Evolutionary conservation across 2,888 invertebrate genomes (phyloP).

Genomic region (Galerucella pusilla): DNA sequence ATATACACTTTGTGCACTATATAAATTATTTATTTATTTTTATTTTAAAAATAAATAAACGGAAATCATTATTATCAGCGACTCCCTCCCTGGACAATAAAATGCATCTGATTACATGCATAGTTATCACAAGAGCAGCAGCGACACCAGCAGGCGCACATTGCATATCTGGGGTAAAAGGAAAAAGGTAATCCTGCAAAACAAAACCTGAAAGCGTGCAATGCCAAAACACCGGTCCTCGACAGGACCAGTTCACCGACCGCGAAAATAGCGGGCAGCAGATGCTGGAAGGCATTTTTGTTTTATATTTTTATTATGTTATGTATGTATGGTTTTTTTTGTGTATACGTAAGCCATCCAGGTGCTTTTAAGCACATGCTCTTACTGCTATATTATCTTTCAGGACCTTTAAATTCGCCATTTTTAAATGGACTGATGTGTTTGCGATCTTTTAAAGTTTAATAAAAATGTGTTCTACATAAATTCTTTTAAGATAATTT

Average conservation of each 20-base stretch:
- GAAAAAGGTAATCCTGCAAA: slow-evolving; percentile 1
- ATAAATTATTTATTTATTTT: no score
- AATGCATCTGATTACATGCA: neutral
- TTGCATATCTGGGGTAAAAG: neutral
- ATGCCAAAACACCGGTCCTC: neutral
- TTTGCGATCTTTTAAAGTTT: no score
- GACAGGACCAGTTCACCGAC: slow-evolving; percentile 51
- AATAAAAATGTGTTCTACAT: no score
- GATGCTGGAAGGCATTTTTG: slow-evolving; percentile 26
- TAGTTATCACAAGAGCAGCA: neutral
- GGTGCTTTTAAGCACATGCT: slow-evolving; percentile 53
- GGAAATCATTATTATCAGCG: neutral
- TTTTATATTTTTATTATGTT: slow-evolving; percentile 40
- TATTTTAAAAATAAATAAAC: neutral
- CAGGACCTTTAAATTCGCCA: slow-evolving; percentile 54
- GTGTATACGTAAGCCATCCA: slow-evolving; percentile 47
- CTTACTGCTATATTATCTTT: slow-evolving; percentile 11
- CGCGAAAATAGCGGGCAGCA: slow-evolving; percentile 33
- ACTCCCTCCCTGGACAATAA: neutral
- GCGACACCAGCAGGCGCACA: neutral
- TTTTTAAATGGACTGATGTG: slow-evolving; percentile 55
- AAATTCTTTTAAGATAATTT: no score
- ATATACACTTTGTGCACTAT: no score
- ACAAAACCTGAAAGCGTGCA: neutral
- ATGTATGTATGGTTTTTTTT: slow-evolving; percentile 31